Base-by-base conservation (phyloP, 2,797 vertebrate species). In the Protosalanx chinensis region DNA sequence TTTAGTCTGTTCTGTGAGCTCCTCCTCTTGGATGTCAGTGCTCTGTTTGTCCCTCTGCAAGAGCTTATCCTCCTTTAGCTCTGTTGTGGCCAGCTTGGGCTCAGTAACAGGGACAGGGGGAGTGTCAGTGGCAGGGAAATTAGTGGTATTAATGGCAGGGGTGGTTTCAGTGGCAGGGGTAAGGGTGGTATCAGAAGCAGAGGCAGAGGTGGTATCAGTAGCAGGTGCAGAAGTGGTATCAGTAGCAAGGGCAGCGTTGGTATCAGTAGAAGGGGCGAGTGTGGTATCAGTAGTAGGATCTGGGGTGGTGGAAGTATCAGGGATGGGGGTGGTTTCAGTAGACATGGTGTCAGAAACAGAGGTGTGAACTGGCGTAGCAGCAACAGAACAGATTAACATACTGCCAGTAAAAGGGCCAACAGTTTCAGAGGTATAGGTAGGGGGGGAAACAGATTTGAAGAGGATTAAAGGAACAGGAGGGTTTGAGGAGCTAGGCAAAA, bases 401-500 rank as follows among this genome's bases (percentile, higher is more conserved):
- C 51, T n/a, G 18, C 3, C 18, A 56, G 51, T n/a, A 56, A 56
- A 5, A n/a, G 51, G 18, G 3, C 15, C 15, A 56, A n/a, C 15
- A 51, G 29, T 13, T 20, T 12, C 10, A 18, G 64, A 1, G 41
- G 49, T 41, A 18, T 18, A 32, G 8, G 51, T 53, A 35, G 10
- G 12, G 6, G 51, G 18, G 18, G 10, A 3, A 56, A 16, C 51
- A n/a, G 51, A 16, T n/a, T 16, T 56, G 18, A 56, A 1, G 51
- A 46, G 80, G 29, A 73, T 64, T 1, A 71, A 73, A 1, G 87
- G 80, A 3, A 80, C 79, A 0, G 72, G 66, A 7, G 80, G 76
- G 1, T 84, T 81, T 5, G 84, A 87, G 23, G 88, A 89, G 68
- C 76, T 86, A 0, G 88, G 89, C 0, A 91, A 91, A 16, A 88